A percentile compares a stretch with the other conserved stretches of the same genome.
Conservation (phyloP, 2,888 invertebrate species). For the Habrosyne pyritoides region DNA sequence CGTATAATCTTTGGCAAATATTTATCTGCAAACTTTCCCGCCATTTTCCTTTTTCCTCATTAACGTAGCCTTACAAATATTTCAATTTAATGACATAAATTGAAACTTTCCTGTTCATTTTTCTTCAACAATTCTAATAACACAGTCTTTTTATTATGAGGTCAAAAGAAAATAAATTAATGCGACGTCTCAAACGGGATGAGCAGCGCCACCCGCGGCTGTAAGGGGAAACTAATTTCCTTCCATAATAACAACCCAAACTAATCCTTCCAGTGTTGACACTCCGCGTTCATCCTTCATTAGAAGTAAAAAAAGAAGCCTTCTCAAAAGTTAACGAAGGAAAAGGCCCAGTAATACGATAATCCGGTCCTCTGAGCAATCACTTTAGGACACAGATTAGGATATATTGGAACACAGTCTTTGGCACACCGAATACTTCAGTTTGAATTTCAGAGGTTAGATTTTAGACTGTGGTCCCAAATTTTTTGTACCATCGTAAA, state of each 20-base stretch:
- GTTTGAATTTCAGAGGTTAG: neutral
- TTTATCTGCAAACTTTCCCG: neutral
- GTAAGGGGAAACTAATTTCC: constrained; percentile 16
- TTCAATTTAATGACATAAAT: neutral
- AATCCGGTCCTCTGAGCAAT: constrained; percentile 30
- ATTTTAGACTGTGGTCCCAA: constrained; percentile 14
- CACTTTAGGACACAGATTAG: constrained; percentile 22
- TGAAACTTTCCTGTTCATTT: neutral
- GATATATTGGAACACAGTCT: constrained; percentile 10
- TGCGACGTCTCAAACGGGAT: neutral
- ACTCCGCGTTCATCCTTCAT: constrained; percentile 28
- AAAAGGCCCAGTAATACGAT: constrained; percentile 35
- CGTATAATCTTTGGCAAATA: too few species aligned
- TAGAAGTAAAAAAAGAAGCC: constrained; percentile 25
- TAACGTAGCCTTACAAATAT: neutral
- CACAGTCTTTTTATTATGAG: neutral
- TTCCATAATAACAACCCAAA: constrained; percentile 17
- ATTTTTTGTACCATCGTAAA: constrained; percentile 22
- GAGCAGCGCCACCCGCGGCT: neutral
- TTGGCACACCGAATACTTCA: constrained; percentile 5
- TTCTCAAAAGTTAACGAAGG: constrained; percentile 38
- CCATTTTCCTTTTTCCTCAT: neutral
- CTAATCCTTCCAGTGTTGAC: constrained; percentile 33
- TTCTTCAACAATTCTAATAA: neutral
- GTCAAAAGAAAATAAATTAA: constrained; percentile 4